These are phyloP conservation scores for Pogonognathellus flavescens DNA, from an alignment of 1,140 invertebrate genomes.

Conservation along the genomic window DNA sequence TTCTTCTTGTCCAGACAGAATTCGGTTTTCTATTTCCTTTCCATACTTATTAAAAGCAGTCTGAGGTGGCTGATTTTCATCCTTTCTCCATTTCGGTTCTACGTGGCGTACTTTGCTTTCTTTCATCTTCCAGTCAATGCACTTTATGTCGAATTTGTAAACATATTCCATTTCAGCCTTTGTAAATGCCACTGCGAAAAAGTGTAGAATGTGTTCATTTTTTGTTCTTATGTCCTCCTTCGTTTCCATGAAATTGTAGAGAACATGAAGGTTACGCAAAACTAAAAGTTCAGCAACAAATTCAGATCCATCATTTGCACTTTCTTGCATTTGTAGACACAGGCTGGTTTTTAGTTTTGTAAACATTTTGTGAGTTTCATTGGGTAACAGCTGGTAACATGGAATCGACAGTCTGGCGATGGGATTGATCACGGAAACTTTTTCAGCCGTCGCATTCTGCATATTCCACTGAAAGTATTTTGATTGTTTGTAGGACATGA, in stretches of 20 bases:
- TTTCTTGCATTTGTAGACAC: neutral
- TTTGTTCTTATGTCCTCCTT: neutral
- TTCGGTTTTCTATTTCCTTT: neutral
- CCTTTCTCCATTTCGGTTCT: neutral
- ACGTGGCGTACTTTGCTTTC: neutral
- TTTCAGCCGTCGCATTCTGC: neutral
- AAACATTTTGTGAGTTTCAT: neutral
- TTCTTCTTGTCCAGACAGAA: neutral
- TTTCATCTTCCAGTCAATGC: neutral
- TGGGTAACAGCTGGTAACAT: neutral
- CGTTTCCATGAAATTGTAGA: neutral
- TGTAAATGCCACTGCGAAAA: neutral
- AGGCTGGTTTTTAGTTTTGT: neutral
- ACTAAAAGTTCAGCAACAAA: neutral
- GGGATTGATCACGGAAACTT: neutral
- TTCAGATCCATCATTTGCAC: no score
- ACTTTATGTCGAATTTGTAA: neutral
- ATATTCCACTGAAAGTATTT: no score
- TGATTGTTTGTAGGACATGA: no score
- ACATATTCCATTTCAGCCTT: neutral
- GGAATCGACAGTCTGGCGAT: neutral
- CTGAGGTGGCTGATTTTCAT: neutral
- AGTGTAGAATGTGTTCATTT: neutral
- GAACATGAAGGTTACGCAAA: neutral
- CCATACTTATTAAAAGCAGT: neutral